Percentiles rank a stretch among this genome's conserved stretches.
phyloP scores from a whole-genome alignment of 2,888 invertebrate species.

The Heliconius hortense region DNA sequence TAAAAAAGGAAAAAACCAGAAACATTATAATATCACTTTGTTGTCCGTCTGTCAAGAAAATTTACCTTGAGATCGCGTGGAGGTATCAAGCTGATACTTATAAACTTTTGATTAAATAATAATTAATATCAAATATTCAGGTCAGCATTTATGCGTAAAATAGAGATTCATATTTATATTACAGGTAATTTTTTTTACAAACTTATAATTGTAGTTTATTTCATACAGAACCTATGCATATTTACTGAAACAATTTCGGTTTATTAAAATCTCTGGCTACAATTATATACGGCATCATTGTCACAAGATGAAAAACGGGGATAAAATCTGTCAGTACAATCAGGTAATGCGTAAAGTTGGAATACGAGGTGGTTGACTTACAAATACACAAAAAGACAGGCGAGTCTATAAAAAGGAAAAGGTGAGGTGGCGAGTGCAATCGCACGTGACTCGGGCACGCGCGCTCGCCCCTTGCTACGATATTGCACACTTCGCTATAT shows the following conservation, averaged over 20 bases:
- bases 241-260: neutral
- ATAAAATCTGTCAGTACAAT: neutral
- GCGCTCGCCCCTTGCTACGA: slow-evolving; percentile 42
- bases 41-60: too few relatives aligned
- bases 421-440: slow-evolving; percentile 31
- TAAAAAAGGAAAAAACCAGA: too few relatives aligned
- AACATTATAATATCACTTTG: too few relatives aligned
- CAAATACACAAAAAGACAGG: slow-evolving; percentile 20
- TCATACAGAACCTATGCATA: too few relatives aligned
- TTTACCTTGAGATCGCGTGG: too few relatives aligned
- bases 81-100: too few relatives aligned
- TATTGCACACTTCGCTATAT: slow-evolving; percentile 37
- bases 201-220: too few relatives aligned
- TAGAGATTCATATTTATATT: too few relatives aligned
- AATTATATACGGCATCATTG: neutral
- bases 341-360: slow-evolving; percentile 4
- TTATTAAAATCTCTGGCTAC: neutral
- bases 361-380: slow-evolving; percentile 5
- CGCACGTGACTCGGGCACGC: slow-evolving; percentile 43
- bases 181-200: too few relatives aligned
- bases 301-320: neutral
- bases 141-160: too few relatives aligned
- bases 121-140: too few relatives aligned
- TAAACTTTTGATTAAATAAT: too few relatives aligned
- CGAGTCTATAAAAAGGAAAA: slow-evolving; percentile 14